phyloP scores from a whole-genome alignment of 2,888 invertebrate species.

The Papilio demoleus region DNA sequence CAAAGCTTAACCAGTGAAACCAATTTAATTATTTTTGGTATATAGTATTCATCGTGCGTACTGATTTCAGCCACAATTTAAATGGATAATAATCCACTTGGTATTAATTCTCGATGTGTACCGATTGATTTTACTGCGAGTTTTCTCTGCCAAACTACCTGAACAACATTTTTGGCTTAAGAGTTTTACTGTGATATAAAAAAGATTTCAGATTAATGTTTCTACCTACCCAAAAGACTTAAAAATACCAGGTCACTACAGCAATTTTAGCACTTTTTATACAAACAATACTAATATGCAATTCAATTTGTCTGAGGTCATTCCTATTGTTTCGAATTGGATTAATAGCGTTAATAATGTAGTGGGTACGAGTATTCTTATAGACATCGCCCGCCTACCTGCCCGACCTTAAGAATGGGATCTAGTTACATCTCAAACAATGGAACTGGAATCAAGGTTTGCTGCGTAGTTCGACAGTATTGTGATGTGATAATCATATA shows the following conservation, averaged over 20 bases:
- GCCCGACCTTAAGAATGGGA: conserved; percentile 58
- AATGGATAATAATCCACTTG: neutral
- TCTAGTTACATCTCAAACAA: conserved; percentile 66
- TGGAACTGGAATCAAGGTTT: conserved; percentile 56
- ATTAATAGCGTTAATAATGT: conserved; percentile 37
- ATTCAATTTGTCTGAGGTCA: conserved; percentile 30
- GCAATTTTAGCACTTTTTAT: neutral
- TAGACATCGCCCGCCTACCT: conserved; percentile 53
- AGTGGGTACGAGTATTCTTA: conserved; percentile 41
- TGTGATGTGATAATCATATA: conserved; percentile 5
- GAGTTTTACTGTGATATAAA: no score
- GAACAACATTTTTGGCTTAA: neutral
- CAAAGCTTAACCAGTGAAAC: neutral
- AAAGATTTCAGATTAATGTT: no score
- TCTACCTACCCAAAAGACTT: neutral
- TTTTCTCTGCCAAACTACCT: neutral
- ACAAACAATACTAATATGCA: neutral
- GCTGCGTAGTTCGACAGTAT: conserved; percentile 47
- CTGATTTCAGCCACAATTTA: neutral
- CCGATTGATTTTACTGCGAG: neutral
- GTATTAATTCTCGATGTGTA: neutral
- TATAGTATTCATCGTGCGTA: neutral
- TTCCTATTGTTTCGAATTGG: conserved; percentile 33
- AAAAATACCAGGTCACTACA: neutral
- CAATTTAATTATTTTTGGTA: conserved; percentile 8